phyloP scores from a whole-genome alignment of 2,113 vertebrate species.

The Chroicocephalus ridibundus region DNA sequence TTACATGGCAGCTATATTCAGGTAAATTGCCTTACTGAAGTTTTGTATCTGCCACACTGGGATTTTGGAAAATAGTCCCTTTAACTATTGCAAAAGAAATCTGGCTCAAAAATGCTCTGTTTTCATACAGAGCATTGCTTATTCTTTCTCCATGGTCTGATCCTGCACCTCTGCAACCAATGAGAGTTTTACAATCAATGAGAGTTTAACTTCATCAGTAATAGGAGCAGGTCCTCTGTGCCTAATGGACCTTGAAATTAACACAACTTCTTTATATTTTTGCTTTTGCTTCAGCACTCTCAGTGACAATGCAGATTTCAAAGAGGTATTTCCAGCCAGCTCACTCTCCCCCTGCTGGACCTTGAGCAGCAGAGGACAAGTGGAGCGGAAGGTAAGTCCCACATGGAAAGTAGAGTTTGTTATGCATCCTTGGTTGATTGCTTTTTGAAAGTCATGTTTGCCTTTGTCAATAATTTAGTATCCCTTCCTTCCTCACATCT shows the following conservation, averaged over 20 bases:
- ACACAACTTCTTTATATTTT: slow-evolving; percentile 31
- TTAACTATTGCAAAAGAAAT: neutral
- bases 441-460: neutral
- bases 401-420: neutral
- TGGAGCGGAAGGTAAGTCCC: neutral
- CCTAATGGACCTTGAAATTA: slow-evolving; percentile 58
- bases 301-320: neutral
- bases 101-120: neutral
- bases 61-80: neutral
- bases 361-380: neutral
- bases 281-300: neutral
- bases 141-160: neutral
- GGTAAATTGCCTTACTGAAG: neutral
- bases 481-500: neutral
- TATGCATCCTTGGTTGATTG: neutral
- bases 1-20: neutral
- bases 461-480: neutral
- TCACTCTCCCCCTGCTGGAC: neutral
- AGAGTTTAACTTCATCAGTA: neutral
- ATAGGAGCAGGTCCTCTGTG: neutral
- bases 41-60: neutral
- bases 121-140: neutral
- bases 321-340: neutral
- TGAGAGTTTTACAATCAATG: neutral
- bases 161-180: neutral